A percentile compares a stretch with the other conserved stretches of the same genome.
These are phyloP conservation scores for Orientallactaga bullata DNA, from an alignment of 2,113 vertebrate species.

Conservation along the genomic window DNA sequence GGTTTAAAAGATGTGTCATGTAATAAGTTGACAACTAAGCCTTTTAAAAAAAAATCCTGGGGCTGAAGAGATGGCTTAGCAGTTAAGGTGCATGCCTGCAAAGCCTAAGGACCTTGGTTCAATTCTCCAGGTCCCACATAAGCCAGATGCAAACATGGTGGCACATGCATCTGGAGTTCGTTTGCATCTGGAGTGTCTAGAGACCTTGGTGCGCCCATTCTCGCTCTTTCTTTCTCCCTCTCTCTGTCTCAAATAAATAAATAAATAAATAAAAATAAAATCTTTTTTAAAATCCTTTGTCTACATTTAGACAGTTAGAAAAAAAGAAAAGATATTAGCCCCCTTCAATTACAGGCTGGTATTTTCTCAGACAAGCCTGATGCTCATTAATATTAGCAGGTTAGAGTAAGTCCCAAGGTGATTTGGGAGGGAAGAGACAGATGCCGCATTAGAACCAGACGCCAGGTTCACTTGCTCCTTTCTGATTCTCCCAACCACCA, in stretches of 20 bases:
- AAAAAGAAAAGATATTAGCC: constrained; percentile 20
- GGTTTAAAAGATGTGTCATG: not conserved
- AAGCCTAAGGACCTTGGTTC: too few species aligned
- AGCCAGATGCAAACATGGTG: too few species aligned
- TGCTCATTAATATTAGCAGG: not conserved
- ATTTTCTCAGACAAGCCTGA: constrained; percentile 38
- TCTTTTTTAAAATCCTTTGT: not conserved
- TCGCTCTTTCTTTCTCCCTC: too few species aligned
- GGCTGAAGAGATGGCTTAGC: too few species aligned
- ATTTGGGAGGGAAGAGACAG: not conserved
- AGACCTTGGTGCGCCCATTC: too few species aligned
- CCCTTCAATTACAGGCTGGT: not conserved
- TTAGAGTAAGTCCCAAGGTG: not conserved
- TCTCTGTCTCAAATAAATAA: too few species aligned
- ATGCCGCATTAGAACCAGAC: not conserved
- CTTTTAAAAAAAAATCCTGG: not conserved
- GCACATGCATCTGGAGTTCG: too few species aligned
- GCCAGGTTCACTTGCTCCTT: not conserved
- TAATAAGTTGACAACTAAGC: not conserved
- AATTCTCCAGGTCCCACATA: too few species aligned
- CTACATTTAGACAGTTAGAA: not conserved
- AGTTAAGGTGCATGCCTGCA: too few species aligned
- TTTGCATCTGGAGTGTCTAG: too few species aligned
- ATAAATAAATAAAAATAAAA: too few species aligned
- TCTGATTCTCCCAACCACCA: not conserved